Evolutionary conservation across 92 coral and sea anemone species (phyloP), one percentile per base, ranked within the genome.

Genomic region (Zoanthus gigantus): DNA sequence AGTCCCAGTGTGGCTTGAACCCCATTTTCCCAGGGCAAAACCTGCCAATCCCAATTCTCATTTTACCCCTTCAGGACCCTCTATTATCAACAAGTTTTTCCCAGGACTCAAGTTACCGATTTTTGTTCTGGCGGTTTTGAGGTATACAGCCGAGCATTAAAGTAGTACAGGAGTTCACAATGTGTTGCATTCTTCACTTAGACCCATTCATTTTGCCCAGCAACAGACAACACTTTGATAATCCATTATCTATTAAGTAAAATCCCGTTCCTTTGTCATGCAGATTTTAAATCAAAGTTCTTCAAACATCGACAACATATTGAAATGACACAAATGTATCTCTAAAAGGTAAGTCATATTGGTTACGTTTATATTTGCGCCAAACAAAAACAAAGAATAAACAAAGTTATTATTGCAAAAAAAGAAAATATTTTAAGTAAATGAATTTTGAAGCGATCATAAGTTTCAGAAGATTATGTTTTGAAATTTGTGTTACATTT

Each of bases 191-290:
- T 14, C 18, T 30, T 77, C 13, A 28, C 9, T 47, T 23, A 54
- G 34, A 53, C 68, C 18, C 30, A 54, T 13, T 76, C 57, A 74
- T 15, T 48, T 53, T 54, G 82, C 82, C 82, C 68, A 77, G 68
- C 82, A 77, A 77, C 82, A 46, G 47, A 4, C 18, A 66, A 23
- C 10, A 28, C 42, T 37, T 6, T 9, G 80, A 17, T 17, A 15
- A 7, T 15, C 9, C 56, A 14, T 18, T 47, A 76, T 37, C 61
- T 37, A 52, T n/a, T 13, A 52, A 50, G 18, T 28, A 48, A 9
- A 28, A 46, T 47, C 65, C 32, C 28, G 14, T 11, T 76, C 17
- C 34, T 53, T 77, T 77, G 48, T 77, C 68, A 77, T 54, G 82
- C 34, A 77, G 48, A 77, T 77, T 54, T 50, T 50, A 50, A 58